phyloP scores from a whole-genome alignment of 1,140 invertebrate genomes.

The Zaprionus vittiger region DNA sequence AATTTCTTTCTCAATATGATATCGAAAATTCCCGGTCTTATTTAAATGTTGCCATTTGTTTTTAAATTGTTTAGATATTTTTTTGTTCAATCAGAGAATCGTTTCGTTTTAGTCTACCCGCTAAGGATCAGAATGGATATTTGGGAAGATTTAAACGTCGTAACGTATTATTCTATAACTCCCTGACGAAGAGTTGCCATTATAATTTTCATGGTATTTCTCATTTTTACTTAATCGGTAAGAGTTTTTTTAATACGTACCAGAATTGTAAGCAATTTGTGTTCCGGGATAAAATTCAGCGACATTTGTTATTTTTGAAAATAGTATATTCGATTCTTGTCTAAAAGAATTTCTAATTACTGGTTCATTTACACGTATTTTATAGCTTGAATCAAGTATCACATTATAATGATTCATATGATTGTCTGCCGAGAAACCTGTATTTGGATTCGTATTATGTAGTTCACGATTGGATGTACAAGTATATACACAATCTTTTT shows the following conservation, averaged over 20 bases:
- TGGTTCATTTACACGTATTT: slow-evolving; percentile 66
- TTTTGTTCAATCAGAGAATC: not conserved
- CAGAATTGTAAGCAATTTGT: slow-evolving; percentile 66
- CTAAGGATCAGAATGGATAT: too few relatives aligned
- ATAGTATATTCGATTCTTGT: slow-evolving; percentile 70
- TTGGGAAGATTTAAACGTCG: too few relatives aligned
- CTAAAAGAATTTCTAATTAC: slow-evolving; percentile 63
- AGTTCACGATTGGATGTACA: slow-evolving; percentile 56
- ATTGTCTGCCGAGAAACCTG: slow-evolving; percentile 56
- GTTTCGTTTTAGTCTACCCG: not conserved
- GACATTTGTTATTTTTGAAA: slow-evolving; percentile 74
- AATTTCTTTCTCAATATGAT: too few relatives aligned
- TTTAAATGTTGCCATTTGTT: too few relatives aligned
- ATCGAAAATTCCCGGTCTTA: too few relatives aligned
- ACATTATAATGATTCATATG: slow-evolving; percentile 72
- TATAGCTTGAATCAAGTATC: slow-evolving; percentile 68
- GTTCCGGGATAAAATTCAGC: slow-evolving; percentile 66
- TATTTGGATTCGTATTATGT: slow-evolving; percentile 56
- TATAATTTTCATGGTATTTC: too few relatives aligned
- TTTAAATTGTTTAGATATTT: too few relatives aligned
- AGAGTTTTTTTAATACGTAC: slow-evolving; percentile 31
- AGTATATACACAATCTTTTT: slow-evolving; percentile 73
- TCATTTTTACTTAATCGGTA: too few relatives aligned
- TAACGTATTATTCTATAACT: too few relatives aligned
- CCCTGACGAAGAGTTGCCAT: too few relatives aligned